Conservation (phyloP, 2,888 invertebrate genomes). For the Macrophya annulata region DNA sequence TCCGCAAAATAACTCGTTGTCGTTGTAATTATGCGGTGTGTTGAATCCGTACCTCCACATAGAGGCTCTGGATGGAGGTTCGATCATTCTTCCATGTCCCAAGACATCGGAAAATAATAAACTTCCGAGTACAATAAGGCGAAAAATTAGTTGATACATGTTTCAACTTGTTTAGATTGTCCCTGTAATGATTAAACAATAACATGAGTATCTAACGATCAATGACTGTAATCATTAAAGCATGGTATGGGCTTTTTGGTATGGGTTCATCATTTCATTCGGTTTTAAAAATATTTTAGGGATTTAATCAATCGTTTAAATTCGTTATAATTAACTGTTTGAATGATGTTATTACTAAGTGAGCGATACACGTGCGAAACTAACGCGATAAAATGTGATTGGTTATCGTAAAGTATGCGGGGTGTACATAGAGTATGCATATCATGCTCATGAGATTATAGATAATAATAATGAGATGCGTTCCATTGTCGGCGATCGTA, state of each 20-base stretch:
- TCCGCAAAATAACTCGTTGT: slow-evolving; percentile 93
- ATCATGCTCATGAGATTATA: not conserved
- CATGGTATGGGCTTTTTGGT: no score
- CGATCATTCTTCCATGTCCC: slow-evolving; percentile 89
- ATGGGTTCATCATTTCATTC: not conserved
- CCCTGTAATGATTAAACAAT: slow-evolving; percentile 22
- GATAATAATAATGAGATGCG: not conserved
- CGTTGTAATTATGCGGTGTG: slow-evolving; percentile 94
- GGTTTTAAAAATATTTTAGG: no score
- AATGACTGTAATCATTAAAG: not conserved
- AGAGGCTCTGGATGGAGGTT: slow-evolving; percentile 93
- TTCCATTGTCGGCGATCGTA: not conserved
- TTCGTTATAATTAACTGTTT: no score
- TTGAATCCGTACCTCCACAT: slow-evolving; percentile 95
- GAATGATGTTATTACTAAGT: no score
- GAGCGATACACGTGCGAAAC: not conserved
- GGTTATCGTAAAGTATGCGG: not conserved
- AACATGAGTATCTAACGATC: slow-evolving; percentile 3
- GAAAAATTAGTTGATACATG: slow-evolving; percentile 40
- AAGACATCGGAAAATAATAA: slow-evolving; percentile 75
- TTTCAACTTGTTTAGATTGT: not conserved
- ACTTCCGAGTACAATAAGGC: slow-evolving; percentile 57
- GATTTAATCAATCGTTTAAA: no score
- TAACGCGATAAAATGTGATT: not conserved
- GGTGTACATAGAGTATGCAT: not conserved